phyloP scores from a whole-genome alignment of 2,113 vertebrate genomes.

The Dolichallabes microphthalmus region DNA sequence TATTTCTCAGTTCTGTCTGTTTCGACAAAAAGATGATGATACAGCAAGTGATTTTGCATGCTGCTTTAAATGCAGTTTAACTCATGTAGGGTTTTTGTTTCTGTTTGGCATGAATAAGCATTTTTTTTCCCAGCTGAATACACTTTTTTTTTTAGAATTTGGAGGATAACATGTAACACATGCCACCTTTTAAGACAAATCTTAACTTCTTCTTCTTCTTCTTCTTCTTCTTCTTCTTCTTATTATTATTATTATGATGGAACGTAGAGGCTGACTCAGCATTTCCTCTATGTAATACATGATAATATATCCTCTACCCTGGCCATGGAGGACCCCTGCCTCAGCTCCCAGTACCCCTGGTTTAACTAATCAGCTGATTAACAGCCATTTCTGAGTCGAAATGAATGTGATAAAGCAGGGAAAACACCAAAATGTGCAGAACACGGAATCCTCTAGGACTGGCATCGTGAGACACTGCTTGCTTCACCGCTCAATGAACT shows the following conservation, averaged over 20 bases:
- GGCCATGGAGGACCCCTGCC: too few species aligned
- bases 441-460: too few species aligned
- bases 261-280: not conserved
- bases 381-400: too few species aligned
- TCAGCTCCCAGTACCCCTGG: too few species aligned
- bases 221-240: not conserved
- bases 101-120: not conserved
- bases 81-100: not conserved
- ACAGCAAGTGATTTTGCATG: not conserved
- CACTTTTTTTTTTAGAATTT: not conserved
- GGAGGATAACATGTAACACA: not conserved
- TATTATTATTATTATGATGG: not conserved
- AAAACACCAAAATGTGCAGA: too few species aligned
- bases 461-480: too few species aligned
- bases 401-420: too few species aligned
- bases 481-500: too few species aligned
- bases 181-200: not conserved
- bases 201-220: not conserved
- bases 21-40: not conserved
- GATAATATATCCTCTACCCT: too few species aligned
- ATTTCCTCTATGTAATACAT: not conserved
- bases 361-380: too few species aligned
- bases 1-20: not conserved
- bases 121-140: too few species aligned
- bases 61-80: not conserved